Percentiles rank a stretch among this genome's conserved stretches.
Evolutionary conservation across 2,888 invertebrate species (phyloP).

Genomic region (Megalurothrips usitatus): DNA sequence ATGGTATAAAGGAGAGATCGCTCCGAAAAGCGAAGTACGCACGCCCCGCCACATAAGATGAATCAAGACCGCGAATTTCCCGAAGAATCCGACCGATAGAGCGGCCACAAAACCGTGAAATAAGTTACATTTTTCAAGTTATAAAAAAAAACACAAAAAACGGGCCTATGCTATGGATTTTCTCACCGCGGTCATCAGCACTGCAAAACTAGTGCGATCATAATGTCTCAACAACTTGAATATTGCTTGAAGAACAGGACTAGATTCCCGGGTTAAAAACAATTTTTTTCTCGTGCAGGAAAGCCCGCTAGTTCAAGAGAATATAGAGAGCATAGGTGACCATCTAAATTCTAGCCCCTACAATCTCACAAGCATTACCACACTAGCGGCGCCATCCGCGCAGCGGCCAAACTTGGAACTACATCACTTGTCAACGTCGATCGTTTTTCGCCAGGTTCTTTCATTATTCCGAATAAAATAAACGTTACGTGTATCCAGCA

Average conservation of each 20-base stretch:
- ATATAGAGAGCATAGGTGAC: not conserved
- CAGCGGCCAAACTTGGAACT: not conserved
- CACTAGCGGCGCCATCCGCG: not conserved
- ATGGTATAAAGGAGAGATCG: not conserved
- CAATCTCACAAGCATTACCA: not conserved
- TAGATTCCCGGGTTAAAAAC: not conserved
- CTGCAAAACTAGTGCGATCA: not conserved
- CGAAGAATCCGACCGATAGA: not conserved
- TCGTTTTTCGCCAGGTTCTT: not conserved
- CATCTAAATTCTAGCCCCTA: not conserved
- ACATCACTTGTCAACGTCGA: not conserved
- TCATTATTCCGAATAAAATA: not conserved
- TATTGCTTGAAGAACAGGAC: not conserved
- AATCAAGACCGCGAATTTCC: not conserved
- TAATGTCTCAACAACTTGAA: not conserved
- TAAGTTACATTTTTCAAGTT: not conserved
- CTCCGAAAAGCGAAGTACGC: not conserved
- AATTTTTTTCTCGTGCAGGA: not conserved
- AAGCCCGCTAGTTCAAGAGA: not conserved
- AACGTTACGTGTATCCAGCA: not conserved
- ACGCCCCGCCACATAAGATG: not conserved
- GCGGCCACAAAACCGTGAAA: not conserved
- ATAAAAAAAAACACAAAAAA: not conserved
- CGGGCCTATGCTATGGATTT: not conserved
- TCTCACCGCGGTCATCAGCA: not conserved